Evolutionary conservation across 2,797 vertebrate species (phyloP).

Genomic region (Periophthalmus magnuspinnatus): DNA sequence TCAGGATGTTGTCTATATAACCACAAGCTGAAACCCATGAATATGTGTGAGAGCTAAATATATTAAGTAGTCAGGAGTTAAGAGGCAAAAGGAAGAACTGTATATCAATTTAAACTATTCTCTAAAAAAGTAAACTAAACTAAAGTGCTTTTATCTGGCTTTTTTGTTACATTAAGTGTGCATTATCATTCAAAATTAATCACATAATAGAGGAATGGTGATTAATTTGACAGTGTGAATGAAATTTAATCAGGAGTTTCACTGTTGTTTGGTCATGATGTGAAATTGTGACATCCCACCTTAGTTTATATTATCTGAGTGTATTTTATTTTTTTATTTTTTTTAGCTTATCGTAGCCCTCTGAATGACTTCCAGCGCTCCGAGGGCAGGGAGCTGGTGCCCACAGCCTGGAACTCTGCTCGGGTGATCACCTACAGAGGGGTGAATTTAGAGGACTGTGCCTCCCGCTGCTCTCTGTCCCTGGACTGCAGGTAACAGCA

Average conservation of each 20-base stretch:
- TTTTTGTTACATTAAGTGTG: not conserved
- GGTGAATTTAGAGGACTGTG: constrained; percentile 83
- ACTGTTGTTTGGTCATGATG: not conserved
- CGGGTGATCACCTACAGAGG: constrained; percentile 51
- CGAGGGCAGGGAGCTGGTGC: constrained; percentile 82
- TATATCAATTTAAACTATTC: no score
- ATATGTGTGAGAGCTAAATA: no score
- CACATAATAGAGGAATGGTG: not conserved
- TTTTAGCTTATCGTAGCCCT: constrained; percentile 81
- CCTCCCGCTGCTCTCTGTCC: constrained; percentile 76
- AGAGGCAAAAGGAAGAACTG: no score
- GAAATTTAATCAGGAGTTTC: not conserved
- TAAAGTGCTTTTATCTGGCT: no score
- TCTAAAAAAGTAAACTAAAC: no score
- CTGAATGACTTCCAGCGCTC: constrained; percentile 93
- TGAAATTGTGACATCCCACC: not conserved
- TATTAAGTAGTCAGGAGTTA: no score
- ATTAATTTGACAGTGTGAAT: not conserved
- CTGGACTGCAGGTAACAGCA: constrained; percentile 82
- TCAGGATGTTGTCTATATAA: no score
- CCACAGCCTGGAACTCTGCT: constrained; percentile 64
- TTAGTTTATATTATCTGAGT: not conserved
- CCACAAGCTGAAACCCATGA: no score
- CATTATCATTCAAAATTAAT: not conserved
- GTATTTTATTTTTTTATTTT: not conserved